Evolutionary conservation across 2,888 invertebrate species (phyloP).

Genomic region (Diaphora mendica): DNA sequence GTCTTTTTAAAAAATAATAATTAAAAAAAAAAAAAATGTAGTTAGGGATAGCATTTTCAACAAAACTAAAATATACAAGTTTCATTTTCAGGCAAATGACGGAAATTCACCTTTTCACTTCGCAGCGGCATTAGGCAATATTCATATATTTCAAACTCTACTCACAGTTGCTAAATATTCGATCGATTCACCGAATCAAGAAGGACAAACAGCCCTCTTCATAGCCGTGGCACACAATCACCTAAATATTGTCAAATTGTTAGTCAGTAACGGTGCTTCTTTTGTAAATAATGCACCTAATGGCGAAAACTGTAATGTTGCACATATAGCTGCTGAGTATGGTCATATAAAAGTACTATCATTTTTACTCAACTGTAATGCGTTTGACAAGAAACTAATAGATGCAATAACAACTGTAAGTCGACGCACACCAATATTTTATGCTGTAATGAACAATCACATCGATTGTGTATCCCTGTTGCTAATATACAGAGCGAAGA

Average conservation of each 20-base stretch:
- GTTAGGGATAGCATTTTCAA: not conserved
- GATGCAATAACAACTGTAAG: not conserved
- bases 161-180: conserved; percentile 61
- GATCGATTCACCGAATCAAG: conserved; percentile 63
- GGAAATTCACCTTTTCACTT: conserved; percentile 70
- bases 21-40: too few relatives aligned
- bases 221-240: conserved; percentile 71
- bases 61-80: not conserved
- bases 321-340: conserved; percentile 72
- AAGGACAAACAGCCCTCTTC: conserved; percentile 75
- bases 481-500: conserved; percentile 57
- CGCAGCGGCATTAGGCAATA: conserved; percentile 75
- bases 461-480: conserved; percentile 13
- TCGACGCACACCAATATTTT: conserved; percentile 26
- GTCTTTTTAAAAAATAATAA: too few relatives aligned
- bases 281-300: not conserved
- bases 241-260: conserved; percentile 65
- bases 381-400: conserved; percentile 63
- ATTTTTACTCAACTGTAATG: conserved; percentile 12
- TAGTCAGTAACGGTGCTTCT: conserved; percentile 70
- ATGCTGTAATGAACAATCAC: conserved; percentile 29
- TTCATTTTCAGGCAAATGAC: conserved; percentile 32
- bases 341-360: conserved; percentile 59
- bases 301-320: conserved; percentile 8
- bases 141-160: conserved; percentile 76